Base-by-base conservation (phyloP, 2,797 vertebrate genomes). In the Austrolebias charrua region DNA sequence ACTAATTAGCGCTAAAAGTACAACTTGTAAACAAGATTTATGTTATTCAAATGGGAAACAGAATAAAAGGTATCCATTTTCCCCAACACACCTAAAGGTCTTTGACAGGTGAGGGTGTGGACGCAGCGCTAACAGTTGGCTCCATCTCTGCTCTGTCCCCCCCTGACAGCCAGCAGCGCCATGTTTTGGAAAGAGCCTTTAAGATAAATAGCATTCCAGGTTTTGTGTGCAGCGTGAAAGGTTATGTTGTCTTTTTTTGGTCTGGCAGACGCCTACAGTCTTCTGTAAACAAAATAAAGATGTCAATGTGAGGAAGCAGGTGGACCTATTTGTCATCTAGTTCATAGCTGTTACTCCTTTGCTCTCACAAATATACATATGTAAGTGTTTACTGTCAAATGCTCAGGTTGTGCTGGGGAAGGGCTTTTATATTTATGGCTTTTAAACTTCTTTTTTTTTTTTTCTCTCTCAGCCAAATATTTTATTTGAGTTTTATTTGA, bases 231-330 rank as follows among this genome's bases (percentile, higher is more conserved):
- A 28, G 57, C 53, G 33, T 43, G 16, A 84, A 85, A 85, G 81
- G 86, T 83, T 83, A 82, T 74, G 81, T 84, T 87, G 81, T 85
- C 83, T 86, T 84, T 84, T n/a, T 79, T 77, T 82, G 72, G 76
- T 76, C 19, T 85, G 82, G 86, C 86, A 85, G 81, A 75, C 62
- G 82, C 74, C 78, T 48, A 20, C 58, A 19, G 72, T 66, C 71
- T 64, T 81, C 65, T 82, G 74, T 87, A 89, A 90, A 88, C 84
- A 89, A 65, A 76, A 76, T 38, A 51, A 82, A 84, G 77, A 83
- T 28, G 68, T 81, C 60, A 78, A 66, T 55, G 63, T 71, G 65
- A 73, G 64, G 81, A 49, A 74, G 85, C 88, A 88, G 85, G 87
- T 91, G 89, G 77, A 83, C 53, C 59, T 51, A 72, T 89, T 75